phyloP scores from a whole-genome alignment of 2,113 vertebrate genomes.

The Takifugu bimaculatus region DNA sequence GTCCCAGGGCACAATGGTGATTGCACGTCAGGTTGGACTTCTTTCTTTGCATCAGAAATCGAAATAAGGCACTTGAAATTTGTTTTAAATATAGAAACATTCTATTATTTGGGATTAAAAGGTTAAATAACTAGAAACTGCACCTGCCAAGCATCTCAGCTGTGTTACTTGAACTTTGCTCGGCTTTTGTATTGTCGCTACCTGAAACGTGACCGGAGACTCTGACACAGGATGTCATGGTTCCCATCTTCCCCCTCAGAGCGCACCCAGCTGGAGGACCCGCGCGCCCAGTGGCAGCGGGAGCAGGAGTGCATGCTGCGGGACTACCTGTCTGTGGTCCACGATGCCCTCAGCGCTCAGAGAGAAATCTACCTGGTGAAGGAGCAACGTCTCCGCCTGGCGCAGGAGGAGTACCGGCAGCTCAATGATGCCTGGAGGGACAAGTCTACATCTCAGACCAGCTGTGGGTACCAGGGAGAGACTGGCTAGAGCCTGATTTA shows the following conservation, averaged over 20 bases:
- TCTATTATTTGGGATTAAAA: no score
- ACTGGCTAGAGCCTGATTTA: no score
- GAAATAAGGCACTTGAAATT: no score
- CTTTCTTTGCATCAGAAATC: no score
- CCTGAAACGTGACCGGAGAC: not conserved
- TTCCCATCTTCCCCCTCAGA: constrained; percentile 46
- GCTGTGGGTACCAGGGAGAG: constrained; percentile 77
- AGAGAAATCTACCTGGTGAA: constrained; percentile 97
- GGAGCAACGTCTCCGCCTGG: constrained; percentile 89
- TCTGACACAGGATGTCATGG: no score
- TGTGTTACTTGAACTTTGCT: no score
- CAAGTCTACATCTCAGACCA: constrained; percentile 91
- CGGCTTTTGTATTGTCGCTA: constrained; percentile 9
- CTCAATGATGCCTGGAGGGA: constrained; percentile 92
- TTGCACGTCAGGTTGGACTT: no score
- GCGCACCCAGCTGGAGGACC: constrained; percentile 96
- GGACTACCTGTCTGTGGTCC: constrained; percentile 91
- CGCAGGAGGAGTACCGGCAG: constrained; percentile 92
- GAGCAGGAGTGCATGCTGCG: constrained; percentile 96
- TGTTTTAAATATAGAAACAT: no score
- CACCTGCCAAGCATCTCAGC: no score
- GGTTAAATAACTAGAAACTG: no score
- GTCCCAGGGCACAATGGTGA: no score
- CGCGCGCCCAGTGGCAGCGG: constrained; percentile 90
- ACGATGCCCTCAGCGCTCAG: constrained; percentile 90